Evolutionary conservation across 2,888 invertebrate species (phyloP).

Genomic region (Cantharis flavilabris): DNA sequence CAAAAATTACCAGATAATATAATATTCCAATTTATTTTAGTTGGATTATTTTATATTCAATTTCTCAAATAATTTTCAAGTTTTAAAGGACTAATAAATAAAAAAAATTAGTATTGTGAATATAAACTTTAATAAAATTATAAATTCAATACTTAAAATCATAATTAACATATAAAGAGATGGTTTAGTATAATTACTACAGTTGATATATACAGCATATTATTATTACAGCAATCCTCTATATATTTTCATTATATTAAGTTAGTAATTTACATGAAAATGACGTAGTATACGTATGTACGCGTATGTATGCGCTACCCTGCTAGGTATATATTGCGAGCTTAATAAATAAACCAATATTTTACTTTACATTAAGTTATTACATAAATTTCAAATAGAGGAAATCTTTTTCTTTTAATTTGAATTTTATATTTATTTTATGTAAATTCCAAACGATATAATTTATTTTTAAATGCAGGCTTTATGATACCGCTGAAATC

Average conservation of each 20-base stretch:
- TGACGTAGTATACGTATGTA: neutral
- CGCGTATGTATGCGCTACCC: neutral
- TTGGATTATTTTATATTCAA: no score
- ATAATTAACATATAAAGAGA: neutral
- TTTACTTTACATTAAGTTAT: conserved; percentile 6
- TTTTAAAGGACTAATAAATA: neutral
- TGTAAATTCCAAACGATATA: neutral
- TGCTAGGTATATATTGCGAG: neutral
- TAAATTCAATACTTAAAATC: neutral
- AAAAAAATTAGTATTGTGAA: neutral
- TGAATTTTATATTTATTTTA: neutral
- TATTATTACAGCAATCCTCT: neutral
- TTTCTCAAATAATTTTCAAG: no score
- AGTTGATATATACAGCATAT: neutral
- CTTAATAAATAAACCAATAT: conserved; percentile 7
- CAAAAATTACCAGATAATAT: no score
- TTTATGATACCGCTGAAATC: neutral
- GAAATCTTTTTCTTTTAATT: neutral
- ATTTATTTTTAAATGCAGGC: neutral
- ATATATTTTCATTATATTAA: neutral
- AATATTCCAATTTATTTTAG: no score
- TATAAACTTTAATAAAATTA: neutral
- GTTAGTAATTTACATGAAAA: neutral
- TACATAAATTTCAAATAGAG: neutral
- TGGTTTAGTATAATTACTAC: neutral